These are phyloP conservation scores for Melitaea cinxia DNA, from an alignment of 1,140 invertebrate species.

Conservation along the genomic window DNA sequence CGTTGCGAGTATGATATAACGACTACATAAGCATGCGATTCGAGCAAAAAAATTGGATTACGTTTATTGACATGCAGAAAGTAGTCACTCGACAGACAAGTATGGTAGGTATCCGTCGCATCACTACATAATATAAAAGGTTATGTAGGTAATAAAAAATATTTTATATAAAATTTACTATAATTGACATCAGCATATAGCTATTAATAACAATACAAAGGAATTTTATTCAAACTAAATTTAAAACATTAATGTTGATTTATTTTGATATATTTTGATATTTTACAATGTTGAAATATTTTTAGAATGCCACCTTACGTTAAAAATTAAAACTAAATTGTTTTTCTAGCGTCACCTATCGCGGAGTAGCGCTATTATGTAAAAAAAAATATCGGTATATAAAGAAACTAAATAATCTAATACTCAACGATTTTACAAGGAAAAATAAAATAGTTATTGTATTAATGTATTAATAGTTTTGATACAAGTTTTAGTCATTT, in stretches of 20 bases:
- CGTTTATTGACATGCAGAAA: neutral
- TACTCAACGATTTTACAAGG: no score
- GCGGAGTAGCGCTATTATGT: neutral
- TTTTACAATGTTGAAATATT: no score
- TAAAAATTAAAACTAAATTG: neutral
- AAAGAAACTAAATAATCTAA: no score
- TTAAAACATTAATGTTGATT: no score
- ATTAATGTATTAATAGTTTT: neutral
- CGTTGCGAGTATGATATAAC: neutral
- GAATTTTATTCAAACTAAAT: no score
- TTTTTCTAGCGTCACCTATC: neutral
- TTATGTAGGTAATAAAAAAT: neutral
- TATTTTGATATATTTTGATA: no score
- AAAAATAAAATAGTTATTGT: no score
- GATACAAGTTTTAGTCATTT: no score
- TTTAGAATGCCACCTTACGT: neutral
- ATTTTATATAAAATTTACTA: neutral
- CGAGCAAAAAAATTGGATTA: slow-evolving; percentile 12
- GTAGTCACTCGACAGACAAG: neutral
- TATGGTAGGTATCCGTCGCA: slow-evolving; percentile 11
- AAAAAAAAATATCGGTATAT: no score
- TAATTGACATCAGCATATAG: no score
- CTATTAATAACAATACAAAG: no score
- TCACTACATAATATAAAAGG: neutral
- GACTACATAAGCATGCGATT: neutral